Conservation (phyloP, 2,888 invertebrate species). For the Eustalomyia histrio region DNA sequence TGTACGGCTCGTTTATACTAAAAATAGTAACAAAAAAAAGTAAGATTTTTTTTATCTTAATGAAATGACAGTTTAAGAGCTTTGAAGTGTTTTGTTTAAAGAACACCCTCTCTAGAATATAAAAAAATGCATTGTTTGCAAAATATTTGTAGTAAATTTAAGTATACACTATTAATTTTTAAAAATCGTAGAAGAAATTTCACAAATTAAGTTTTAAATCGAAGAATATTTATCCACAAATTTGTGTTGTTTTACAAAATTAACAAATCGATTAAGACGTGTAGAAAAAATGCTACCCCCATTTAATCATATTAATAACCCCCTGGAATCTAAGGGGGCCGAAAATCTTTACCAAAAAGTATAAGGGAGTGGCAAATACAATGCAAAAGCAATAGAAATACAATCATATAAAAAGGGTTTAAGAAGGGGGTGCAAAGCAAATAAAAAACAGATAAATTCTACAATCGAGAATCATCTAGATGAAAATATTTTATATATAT, state of each 20-base stretch:
- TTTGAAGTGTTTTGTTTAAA: background rate
- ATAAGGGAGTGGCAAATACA: constrained; percentile 61
- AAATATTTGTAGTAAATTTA: background rate
- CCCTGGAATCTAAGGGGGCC: constrained; percentile 2
- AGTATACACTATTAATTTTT: background rate
- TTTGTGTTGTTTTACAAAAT: background rate
- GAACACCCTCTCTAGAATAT: background rate
- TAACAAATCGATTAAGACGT: constrained; percentile 51
- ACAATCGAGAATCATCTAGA: background rate
- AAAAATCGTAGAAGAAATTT: background rate
- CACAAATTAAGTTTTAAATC: background rate
- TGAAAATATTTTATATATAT: background rate
- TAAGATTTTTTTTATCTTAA: background rate
- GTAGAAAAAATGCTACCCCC: constrained; percentile 2
- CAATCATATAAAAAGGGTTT: constrained; percentile 21
- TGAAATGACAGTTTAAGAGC: background rate
- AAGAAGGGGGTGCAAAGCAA: background rate
- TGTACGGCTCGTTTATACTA: background rate
- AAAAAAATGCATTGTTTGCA: background rate
- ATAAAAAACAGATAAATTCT: constrained; percentile 16
- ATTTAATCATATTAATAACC: constrained; percentile 2
- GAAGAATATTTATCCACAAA: too few species aligned
- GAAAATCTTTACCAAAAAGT: background rate
- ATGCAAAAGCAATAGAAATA: constrained; percentile 43
- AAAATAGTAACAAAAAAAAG: background rate